Base-by-base conservation (phyloP, 2,113 vertebrate genomes). In the Scartelaos histophorus region DNA sequence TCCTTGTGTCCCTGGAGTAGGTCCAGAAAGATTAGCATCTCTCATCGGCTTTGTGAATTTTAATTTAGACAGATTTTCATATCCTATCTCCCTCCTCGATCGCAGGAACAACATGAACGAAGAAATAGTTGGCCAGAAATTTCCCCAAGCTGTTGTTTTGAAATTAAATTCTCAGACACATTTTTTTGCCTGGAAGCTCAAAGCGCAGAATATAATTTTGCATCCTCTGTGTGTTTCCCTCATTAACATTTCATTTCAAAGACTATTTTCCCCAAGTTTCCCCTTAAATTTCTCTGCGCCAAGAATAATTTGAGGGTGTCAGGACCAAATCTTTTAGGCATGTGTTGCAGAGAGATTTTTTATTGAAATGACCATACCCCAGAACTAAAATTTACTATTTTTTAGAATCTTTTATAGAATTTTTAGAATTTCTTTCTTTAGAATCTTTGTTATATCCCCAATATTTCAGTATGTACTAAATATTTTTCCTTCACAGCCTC, bases 61-160 rank as follows among this genome's bases (percentile, higher is more conserved):
- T 81, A 75, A 85, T 84, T 84, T 70, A 51, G 79, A 75, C 54
- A 74, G 34, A 77, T 64, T 78, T 70, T 78, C 79, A 64, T 70
- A 75, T 60, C 13, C 58, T 34, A 58, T 73, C 70, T 38, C 61
- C 68, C 66, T 70, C 66, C 67, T 19, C 53, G 54, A 79, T 88
- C 82, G 80, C 87, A 86, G 80, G 88, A 86, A 90, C 88, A 85
- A 76, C 76, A 22, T 71, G 81, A 76, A 75, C 77, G 38, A 61
- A 68, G 38, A 61, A 71, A 61, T 58, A 60, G 60, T 51, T 82
- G 75, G 84, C 67, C 24, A 57, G 70, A 78, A 22, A 67, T 75
- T 71, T 78, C 66, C 66, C 49, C 84, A 89, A 87, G 82, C 84
- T 87, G 88, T 88, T 84, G 64, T 85, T 81, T 68, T 76, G 60